Percentiles rank a stretch among this genome's conserved stretches.
Conservation (phyloP, 2,113 vertebrate species). For the Forbesichthys papilliferus region DNA sequence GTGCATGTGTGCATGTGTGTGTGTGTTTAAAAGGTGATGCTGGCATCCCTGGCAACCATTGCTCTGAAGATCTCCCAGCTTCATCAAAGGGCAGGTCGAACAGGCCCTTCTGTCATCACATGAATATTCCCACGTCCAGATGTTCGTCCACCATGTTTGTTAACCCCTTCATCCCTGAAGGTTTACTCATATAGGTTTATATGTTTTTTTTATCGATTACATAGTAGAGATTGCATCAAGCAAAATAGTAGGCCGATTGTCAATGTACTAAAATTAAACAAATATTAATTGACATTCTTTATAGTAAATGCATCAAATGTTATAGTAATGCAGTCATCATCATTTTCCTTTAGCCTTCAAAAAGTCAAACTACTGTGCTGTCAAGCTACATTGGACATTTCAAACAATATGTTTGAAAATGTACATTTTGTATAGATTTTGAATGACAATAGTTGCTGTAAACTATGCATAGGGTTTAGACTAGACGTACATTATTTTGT, state of each 20-base stretch:
- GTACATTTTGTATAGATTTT: too few species aligned
- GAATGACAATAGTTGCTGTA: too few species aligned
- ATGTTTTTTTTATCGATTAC: conserved; percentile 24
- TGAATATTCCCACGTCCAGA: conserved; percentile 58
- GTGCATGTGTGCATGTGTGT: background rate
- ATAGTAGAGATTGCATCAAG: conserved; percentile 7
- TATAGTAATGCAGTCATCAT: too few species aligned
- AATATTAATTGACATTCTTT: background rate
- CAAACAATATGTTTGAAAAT: too few species aligned
- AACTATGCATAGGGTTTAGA: too few species aligned
- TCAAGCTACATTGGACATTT: too few species aligned
- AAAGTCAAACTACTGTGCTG: too few species aligned
- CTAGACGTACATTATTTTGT: background rate
- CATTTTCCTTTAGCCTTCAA: too few species aligned
- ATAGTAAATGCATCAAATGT: too few species aligned
- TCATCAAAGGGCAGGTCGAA: conserved; percentile 85
- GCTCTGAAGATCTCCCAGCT: conserved; percentile 92
- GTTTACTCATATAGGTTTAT: conserved; percentile 20
- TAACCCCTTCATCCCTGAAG: background rate
- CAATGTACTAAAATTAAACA: conserved; percentile 30
- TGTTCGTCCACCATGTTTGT: conserved; percentile 12
- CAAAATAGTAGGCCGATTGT: conserved; percentile 8
- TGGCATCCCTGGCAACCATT: conserved; percentile 89
- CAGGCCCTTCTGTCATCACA: conserved; percentile 88
- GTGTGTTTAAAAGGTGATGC: conserved; percentile 81